These are phyloP conservation scores for Vanessa atalanta DNA, from an alignment of 1,140 invertebrate genomes.

Conservation along the genomic window DNA sequence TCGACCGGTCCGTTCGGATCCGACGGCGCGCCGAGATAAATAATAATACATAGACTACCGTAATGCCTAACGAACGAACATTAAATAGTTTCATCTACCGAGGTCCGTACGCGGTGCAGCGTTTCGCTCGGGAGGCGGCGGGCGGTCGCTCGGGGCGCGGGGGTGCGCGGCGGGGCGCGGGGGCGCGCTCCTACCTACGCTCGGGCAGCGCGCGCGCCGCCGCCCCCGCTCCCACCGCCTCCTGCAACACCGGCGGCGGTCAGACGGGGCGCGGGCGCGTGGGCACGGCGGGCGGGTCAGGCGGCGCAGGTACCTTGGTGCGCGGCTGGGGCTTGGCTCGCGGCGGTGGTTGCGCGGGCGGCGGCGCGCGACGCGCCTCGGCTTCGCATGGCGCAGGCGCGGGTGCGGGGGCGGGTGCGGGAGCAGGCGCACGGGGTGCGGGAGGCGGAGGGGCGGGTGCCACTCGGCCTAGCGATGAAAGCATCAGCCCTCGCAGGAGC, in stretches of 20 bases:
- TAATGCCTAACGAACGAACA: conserved; percentile 51
- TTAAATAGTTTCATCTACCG: conserved; percentile 10
- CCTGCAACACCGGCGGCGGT: conserved; percentile 24
- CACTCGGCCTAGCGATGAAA: conserved; percentile 63
- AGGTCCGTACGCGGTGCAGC: conserved; percentile 22
- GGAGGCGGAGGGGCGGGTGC: conserved; percentile 46
- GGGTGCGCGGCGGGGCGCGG: conserved; percentile 54
- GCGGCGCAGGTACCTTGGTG: conserved; percentile 51
- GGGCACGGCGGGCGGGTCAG: conserved; percentile 34
- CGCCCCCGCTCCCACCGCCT: conserved; percentile 13
- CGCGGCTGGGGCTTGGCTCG: conserved; percentile 62
- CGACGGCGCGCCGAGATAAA: conserved; percentile 29
- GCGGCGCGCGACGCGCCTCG: conserved; percentile 19
- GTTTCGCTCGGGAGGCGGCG: conserved; percentile 25
- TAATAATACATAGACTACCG: conserved; percentile 51
- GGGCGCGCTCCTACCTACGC: conserved; percentile 49
- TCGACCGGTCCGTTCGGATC: conserved; percentile 9
- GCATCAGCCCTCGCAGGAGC: conserved; percentile 64
- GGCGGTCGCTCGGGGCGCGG: conserved; percentile 25
- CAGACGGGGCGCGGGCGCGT: conserved; percentile 37
- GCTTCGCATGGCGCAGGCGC: conserved; percentile 30
- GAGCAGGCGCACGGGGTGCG: conserved; percentile 37
- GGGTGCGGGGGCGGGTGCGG: conserved; percentile 45
- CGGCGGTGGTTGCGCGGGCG: conserved; percentile 42
- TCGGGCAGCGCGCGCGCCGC: conserved; percentile 30